Conservation (phyloP, 2,113 vertebrate species). For the Oxyura jamaicensis region DNA sequence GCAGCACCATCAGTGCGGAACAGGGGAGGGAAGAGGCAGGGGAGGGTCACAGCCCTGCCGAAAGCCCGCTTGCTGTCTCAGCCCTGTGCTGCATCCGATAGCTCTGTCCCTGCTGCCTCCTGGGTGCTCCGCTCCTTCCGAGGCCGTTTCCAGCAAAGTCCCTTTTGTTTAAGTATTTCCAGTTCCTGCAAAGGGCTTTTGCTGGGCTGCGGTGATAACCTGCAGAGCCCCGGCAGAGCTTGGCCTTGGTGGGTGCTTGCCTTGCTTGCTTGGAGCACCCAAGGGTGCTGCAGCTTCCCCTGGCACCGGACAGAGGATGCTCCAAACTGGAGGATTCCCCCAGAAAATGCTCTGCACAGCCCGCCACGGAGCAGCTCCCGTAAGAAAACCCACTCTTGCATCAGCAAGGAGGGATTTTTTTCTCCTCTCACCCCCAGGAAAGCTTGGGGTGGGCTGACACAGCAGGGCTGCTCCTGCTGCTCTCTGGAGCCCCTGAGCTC, state of each 20-base stretch:
- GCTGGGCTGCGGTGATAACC: fast-evolving
- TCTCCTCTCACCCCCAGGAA: not conserved
- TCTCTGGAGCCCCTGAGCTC: not conserved
- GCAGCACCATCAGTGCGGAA: not conserved
- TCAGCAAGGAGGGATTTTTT: not conserved
- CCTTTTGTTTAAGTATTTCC: not conserved
- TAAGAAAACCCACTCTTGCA: not conserved
- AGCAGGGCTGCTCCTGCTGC: not conserved
- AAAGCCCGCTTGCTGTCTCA: fast-evolving
- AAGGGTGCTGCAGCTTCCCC: not conserved
- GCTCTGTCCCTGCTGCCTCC: fast-evolving
- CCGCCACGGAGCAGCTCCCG: fast-evolving
- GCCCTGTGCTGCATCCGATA: fast-evolving
- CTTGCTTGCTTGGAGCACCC: not conserved
- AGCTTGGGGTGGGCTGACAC: too few species aligned
- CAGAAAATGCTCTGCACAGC: fast-evolving
- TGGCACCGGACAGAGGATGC: fast-evolving
- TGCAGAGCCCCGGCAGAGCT: not conserved
- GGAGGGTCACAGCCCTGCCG: too few species aligned
- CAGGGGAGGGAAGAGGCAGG: not conserved
- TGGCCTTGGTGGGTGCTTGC: fast-evolving
- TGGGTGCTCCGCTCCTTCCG: not conserved
- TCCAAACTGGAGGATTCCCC: fast-evolving
- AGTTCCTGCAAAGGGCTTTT: not conserved
- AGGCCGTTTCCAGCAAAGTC: fast-evolving